Evolutionary conservation across 2,113 vertebrate species (phyloP).

Genomic region (Otocyon megalotis): DNA sequence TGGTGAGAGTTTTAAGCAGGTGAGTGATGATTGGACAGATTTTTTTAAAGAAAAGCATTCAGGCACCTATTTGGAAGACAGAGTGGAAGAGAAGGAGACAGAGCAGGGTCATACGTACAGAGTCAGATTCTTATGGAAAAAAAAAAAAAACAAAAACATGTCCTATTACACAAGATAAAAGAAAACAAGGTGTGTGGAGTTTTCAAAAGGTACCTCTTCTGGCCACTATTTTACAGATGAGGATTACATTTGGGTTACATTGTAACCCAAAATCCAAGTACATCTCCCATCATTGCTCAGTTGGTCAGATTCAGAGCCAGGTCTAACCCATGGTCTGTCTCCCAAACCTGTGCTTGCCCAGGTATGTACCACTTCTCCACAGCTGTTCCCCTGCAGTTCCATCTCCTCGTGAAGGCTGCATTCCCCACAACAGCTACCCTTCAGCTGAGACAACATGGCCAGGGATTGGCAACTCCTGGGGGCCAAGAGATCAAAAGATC

Average conservation of each 20-base stretch:
- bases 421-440: not conserved
- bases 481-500: not conserved
- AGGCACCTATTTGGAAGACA: not conserved
- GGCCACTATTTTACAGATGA: not conserved
- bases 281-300: not conserved
- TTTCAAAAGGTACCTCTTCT: not conserved
- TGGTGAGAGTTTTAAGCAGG: not conserved
- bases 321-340: rapidly evolving
- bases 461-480: not conserved
- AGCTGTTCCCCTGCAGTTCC: not conserved
- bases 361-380: not conserved
- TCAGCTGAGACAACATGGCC: not conserved
- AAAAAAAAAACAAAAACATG: not conserved
- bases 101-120: not conserved
- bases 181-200: not conserved
- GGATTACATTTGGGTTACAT: too few species aligned
- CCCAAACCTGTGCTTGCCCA: rapidly evolving
- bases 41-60: not conserved
- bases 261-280: not conserved
- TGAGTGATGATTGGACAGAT: not conserved
- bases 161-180: not conserved
- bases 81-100: not conserved
- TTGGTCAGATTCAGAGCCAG: not conserved
- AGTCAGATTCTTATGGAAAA: not conserved
- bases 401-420: not conserved